Base-by-base conservation (phyloP, 30 jellyfish, hydroid and myxozoan species). In the Cassiopea andromeda region DNA sequence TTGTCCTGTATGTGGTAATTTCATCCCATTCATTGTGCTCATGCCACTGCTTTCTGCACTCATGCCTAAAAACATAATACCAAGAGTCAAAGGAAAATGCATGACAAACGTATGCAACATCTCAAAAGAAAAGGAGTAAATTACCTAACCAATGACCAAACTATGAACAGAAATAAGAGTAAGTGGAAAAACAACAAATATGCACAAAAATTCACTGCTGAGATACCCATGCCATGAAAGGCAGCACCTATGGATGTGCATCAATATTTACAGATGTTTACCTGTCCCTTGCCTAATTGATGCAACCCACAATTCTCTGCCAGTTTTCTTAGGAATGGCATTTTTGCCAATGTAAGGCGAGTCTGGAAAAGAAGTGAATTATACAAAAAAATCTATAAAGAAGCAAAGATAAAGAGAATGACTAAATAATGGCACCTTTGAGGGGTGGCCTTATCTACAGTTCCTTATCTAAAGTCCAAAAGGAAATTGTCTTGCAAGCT, bases 261-360 rank as follows among this genome's bases (percentile, higher is more conserved):
- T 54, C 12, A 54, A 54, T 3, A 54, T 10, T 54, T 10, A 54
- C 7, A 54, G 7, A 64, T 45, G 14, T 94, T 16, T 48, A 95
- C 99, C 99, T 19, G 77, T 76, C 7, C 99, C 99, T 81, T 92
- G 94, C 75, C 96, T 89, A 48, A 96, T 81, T 27, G 99, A 96
- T 59, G 92, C 84, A 44, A 96, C 98, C 99, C 98, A 92, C 19
- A 96, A 78, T 84, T 96, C 99, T 61, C 98, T 87, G 71, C 99
- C 99, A 46, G 98, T 96, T 77, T 91, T 91, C 92, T 91, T 91
- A 46, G 86, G 59, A 1, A 87, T 54, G 1, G 90, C 78, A 18
- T 87, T 43, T 64, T 81, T 77, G 2, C 72, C 77, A 14, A 69
- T 81, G 80, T 90, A 90, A 1, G 97, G 97, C n/a, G 97, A 90